These are phyloP conservation scores for Seriola quinqueradiata DNA, from an alignment of 2,113 vertebrate genomes.

Conservation along the genomic window DNA sequence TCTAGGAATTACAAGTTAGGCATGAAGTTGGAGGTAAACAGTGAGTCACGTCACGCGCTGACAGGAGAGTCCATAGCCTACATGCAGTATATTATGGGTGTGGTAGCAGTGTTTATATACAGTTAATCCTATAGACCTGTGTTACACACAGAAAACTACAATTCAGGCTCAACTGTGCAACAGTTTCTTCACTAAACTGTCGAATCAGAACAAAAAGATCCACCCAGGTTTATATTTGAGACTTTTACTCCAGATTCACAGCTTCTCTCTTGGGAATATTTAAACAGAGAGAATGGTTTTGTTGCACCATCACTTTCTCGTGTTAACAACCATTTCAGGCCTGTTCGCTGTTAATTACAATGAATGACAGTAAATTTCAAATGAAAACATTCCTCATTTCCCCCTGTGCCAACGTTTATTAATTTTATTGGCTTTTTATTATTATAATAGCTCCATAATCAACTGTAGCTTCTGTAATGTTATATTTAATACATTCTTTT, in stretches of 20 bases:
- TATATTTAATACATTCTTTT: background rate
- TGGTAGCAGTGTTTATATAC: background rate
- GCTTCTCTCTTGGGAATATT: background rate
- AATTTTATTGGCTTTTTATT: background rate
- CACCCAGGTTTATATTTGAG: background rate
- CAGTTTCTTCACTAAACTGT: background rate
- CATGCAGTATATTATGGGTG: background rate
- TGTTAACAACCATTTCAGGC: background rate
- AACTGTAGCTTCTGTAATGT: background rate
- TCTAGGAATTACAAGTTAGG: constrained; percentile 53
- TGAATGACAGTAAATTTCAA: background rate
- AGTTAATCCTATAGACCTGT: no score
- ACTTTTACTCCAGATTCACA: background rate
- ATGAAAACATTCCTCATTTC: no score
- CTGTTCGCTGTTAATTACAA: background rate
- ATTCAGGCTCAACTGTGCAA: fast-evolving
- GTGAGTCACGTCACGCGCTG: constrained; percentile 3
- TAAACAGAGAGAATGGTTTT: background rate
- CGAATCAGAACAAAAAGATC: background rate
- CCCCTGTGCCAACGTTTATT: background rate
- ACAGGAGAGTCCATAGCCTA: background rate
- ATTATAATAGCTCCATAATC: background rate
- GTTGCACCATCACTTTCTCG: background rate
- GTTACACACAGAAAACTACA: background rate
- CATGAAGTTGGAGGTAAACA: constrained; percentile 43